Evolutionary conservation across 1,140 invertebrate species (phyloP), one percentile per base, ranked within the genome.

Genomic region (Panagrolaimus sp.): DNA sequence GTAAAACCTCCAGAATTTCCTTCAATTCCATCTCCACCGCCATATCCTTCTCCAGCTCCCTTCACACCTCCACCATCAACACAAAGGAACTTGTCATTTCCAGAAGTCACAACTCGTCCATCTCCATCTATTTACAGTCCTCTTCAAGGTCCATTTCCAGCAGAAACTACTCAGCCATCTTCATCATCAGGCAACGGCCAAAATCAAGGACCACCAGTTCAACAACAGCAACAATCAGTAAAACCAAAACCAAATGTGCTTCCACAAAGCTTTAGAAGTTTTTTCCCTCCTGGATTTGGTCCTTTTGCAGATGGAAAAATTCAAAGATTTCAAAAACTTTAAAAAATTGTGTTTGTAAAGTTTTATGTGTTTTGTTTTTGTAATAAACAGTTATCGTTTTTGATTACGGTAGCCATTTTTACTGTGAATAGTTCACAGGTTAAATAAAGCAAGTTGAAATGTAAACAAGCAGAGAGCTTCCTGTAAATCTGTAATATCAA

Each of bases 1-100:
- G 27, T 57, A 25, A 20, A 27, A 16, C 51, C 51, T n/a, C 51
- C 51, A 57, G 51, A 57, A 27, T 57, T 57, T 57, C 51, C 51
- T 11, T 16, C 51, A 25, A 57, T 57, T 27, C 51, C 51, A 25
- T n/a, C 51, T 57, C 51, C 51, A 1, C 51, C 51, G 9, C 51
- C 51, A 11, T 57, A 57, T 20, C 51, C 51, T 1, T 57, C 51
- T 20, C 11, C 27, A 57, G 27, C 20, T 27, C 51, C 51, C 0
- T 11, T 4, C 4, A 27, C 9, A 20, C 1, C 20, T n/a, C 51
- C 51, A 2, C n/a, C n/a, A n/a, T n/a, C n/a, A n/a, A n/a, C n/a
- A n/a, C n/a, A 23, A 23, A 48, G 47, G 14, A n/a, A 23, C 47
- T 23, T 2, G 47, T 57, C 4, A n/a, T n/a, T 8, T 8, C 20